phyloP scores from a whole-genome alignment of 2,888 invertebrate species.

The Alviniconcha strummeri region DNA sequence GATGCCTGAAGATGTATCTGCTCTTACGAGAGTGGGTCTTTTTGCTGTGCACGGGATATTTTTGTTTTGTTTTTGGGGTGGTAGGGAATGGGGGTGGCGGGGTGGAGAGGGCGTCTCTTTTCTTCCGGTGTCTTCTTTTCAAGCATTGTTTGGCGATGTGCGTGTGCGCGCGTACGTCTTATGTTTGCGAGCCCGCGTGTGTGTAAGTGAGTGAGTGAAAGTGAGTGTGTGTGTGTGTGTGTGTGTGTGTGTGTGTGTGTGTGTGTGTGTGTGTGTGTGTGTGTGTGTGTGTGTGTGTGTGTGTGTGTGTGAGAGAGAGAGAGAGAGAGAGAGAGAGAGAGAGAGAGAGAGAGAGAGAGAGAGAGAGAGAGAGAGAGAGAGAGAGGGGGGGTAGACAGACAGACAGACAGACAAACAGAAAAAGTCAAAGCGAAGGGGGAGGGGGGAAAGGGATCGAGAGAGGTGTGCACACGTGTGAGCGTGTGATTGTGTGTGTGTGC shows the following conservation, averaged over 20 bases:
- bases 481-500: not conserved
- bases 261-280: not conserved
- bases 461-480: not conserved
- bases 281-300: not conserved
- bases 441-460: not conserved
- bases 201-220: too few relatives aligned
- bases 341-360: not conserved
- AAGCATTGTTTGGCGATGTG: too few relatives aligned
- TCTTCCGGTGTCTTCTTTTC: too few relatives aligned
- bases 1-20: too few relatives aligned
- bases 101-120: too few relatives aligned
- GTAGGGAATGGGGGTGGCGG: too few relatives aligned
- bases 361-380: not conserved
- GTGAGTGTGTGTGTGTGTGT: not conserved
- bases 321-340: not conserved
- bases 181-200: too few relatives aligned
- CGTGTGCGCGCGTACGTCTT: too few relatives aligned
- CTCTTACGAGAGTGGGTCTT: too few relatives aligned
- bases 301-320: not conserved
- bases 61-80: too few relatives aligned
- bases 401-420: slow-evolving; percentile 1
- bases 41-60: too few relatives aligned
- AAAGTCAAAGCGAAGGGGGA: too few relatives aligned
- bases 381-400: not conserved
- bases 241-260: not conserved